Percentiles rank a stretch among this genome's conserved stretches.
These are phyloP conservation scores for Seriola rivoliana DNA, from an alignment of 2,113 vertebrate species.

Conservation along the genomic window DNA sequence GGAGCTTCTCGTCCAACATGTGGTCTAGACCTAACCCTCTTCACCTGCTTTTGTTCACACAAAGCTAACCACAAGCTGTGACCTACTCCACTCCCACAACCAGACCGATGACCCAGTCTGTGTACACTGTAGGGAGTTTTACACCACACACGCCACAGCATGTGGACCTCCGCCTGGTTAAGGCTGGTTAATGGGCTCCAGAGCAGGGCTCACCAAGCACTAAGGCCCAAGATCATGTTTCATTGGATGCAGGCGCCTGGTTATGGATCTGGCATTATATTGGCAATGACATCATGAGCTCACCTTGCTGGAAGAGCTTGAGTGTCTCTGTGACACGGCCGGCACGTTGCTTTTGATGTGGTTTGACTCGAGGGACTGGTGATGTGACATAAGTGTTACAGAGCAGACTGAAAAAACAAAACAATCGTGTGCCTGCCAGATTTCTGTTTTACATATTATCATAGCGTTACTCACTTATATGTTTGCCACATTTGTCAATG, in stretches of 20 bases:
- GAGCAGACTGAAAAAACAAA: background rate
- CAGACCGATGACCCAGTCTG: constrained; percentile 32
- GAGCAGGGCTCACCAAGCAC: constrained; percentile 45
- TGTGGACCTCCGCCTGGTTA: constrained; percentile 53
- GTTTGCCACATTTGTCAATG: background rate
- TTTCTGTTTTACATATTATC: background rate
- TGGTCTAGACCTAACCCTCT: constrained; percentile 57
- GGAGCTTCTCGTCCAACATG: constrained; percentile 62
- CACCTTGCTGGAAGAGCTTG: constrained; percentile 31
- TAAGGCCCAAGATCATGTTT: constrained; percentile 53
- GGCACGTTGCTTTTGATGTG: constrained; percentile 37
- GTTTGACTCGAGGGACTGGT: constrained; percentile 6
- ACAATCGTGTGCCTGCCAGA: background rate
- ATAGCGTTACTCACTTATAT: background rate
- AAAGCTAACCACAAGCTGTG: constrained; percentile 53
- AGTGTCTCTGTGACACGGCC: constrained; percentile 3
- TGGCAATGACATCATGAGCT: constrained; percentile 70
- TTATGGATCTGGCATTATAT: constrained; percentile 62
- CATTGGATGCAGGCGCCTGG: constrained; percentile 64
- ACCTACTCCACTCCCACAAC: constrained; percentile 50
- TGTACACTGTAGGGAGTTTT: constrained; percentile 14
- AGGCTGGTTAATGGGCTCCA: constrained; percentile 69
- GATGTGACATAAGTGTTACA: constrained; percentile 22
- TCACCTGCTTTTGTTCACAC: constrained; percentile 48
- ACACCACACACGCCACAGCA: constrained; percentile 24